Conservation (phyloP, 2,888 invertebrate genomes). For the Mythimna vitellina region DNA sequence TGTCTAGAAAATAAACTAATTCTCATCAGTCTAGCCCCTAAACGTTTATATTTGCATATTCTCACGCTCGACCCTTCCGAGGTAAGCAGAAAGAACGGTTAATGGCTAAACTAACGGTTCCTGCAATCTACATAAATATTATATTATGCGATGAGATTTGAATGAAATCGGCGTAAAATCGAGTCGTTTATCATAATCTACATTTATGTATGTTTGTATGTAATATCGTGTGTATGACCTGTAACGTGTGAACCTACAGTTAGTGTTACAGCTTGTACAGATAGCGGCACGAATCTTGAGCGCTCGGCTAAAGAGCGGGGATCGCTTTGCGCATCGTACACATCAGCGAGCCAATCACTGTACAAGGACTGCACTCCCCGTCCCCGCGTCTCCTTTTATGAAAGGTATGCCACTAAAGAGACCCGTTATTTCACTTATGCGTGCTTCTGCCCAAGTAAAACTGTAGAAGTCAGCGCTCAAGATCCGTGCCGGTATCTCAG, state of each 20-base stretch:
- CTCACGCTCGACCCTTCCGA: conserved; percentile 53
- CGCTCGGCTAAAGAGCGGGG: no score
- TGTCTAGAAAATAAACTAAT: conserved; percentile 7
- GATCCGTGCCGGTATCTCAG: no score
- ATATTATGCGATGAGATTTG: conserved; percentile 51
- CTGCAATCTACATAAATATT: conserved; percentile 56
- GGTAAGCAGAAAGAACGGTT: conserved; percentile 59
- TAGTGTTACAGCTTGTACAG: neutral
- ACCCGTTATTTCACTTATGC: no score
- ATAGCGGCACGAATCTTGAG: no score
- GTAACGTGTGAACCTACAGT: conserved; percentile 45
- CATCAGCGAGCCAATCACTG: no score
- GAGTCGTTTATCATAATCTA: conserved; percentile 33
- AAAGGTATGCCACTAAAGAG: no score
- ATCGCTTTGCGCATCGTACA: no score
- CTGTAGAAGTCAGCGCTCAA: no score
- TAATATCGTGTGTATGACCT: conserved; percentile 34
- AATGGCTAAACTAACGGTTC: conserved; percentile 57
- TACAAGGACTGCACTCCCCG: no score
- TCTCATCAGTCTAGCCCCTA: conserved; percentile 26
- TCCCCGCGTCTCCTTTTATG: no score
- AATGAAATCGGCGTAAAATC: conserved; percentile 55
- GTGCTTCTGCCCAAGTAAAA: no score
- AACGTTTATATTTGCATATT: conserved; percentile 57
- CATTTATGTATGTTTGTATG: neutral